phyloP scores from a whole-genome alignment of 2,888 invertebrate genomes.

The Leptopilina drosophilae region DNA sequence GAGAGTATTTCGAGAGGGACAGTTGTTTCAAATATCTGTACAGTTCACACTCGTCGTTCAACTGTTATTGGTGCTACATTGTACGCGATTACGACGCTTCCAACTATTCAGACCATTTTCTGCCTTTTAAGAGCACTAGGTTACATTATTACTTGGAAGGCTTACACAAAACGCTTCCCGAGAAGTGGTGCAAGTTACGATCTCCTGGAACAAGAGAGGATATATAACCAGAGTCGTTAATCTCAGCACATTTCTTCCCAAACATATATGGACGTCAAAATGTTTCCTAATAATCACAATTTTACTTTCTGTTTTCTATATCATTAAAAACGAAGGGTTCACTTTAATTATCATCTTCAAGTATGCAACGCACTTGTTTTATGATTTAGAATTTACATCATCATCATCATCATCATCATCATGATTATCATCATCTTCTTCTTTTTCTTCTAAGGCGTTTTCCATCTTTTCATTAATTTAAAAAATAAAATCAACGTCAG shows the following conservation, averaged over 20 bases:
- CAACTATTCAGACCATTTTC: conserved; percentile 29
- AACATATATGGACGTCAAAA: not conserved
- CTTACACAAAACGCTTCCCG: conserved; percentile 15
- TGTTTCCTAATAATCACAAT: not conserved
- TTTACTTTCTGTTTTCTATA: conserved; percentile 12
- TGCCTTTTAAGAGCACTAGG: conserved; percentile 25
- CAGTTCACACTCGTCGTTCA: not conserved
- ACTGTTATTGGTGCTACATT: conserved; percentile 3
- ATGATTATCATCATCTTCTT: too few species aligned
- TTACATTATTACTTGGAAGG: conserved; percentile 30
- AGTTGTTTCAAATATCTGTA: conserved; percentile 1
- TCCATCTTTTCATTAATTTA: too few species aligned
- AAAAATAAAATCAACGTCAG: too few species aligned
- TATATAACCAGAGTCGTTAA: conserved; percentile 24
- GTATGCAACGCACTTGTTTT: not conserved
- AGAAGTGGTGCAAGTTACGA: conserved; percentile 23
- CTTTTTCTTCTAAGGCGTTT: too few species aligned
- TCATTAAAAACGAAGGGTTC: not conserved
- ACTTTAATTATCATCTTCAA: too few species aligned
- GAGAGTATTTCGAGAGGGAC: conserved; percentile 16
- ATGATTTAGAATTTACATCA: not conserved
- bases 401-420: too few species aligned
- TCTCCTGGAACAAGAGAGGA: conserved; percentile 4
- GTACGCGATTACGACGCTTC: conserved; percentile 3
- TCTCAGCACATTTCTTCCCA: not conserved